A percentile compares a stretch with the other conserved stretches of the same genome.
These are phyloP conservation scores for Scaptodrosophila lebanonensis DNA, from an alignment of 1,140 invertebrate species.

Conservation along the genomic window DNA sequence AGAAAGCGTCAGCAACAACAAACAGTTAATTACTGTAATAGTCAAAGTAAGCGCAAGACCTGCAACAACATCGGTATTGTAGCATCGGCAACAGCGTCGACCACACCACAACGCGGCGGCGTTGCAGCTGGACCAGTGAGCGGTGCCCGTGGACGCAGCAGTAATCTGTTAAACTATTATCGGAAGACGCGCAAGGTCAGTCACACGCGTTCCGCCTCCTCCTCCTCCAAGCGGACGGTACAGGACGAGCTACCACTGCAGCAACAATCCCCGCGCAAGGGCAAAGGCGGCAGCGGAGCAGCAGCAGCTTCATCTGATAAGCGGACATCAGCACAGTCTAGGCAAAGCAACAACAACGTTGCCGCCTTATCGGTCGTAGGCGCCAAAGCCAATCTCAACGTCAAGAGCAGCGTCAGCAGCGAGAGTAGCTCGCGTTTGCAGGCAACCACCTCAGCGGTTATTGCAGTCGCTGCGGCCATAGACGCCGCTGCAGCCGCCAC, in stretches of 20 bases:
- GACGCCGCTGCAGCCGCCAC: slow-evolving; percentile 21
- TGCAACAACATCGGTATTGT: slow-evolving; percentile 19
- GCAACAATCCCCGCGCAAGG: slow-evolving; percentile 5
- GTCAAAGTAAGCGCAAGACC: neutral
- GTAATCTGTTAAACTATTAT: slow-evolving; percentile 72
- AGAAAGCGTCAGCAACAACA: slow-evolving; percentile 22
- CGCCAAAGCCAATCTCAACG: no score
- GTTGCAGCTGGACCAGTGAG: slow-evolving; percentile 27
- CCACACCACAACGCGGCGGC: slow-evolving; percentile 42
- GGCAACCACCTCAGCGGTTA: slow-evolving; percentile 34
- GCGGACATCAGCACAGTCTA: neutral
- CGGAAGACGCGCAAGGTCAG: slow-evolving; percentile 72
- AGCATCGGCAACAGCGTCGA: slow-evolving; percentile 5
- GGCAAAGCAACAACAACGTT: no score
- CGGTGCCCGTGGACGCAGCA: slow-evolving; percentile 20
- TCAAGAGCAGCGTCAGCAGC: neutral
- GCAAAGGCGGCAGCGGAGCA: slow-evolving; percentile 14
- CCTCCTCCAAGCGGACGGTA: slow-evolving; percentile 21
- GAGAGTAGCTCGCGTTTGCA: slow-evolving; percentile 24
- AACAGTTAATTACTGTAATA: slow-evolving; percentile 4
- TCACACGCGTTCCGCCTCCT: slow-evolving; percentile 59
- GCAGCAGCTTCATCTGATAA: slow-evolving; percentile 3
- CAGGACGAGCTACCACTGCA: slow-evolving; percentile 8
- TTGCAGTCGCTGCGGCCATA: slow-evolving; percentile 38
- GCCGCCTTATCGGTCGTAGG: no score